Percentiles rank a stretch among this genome's conserved stretches.
phyloP scores from a whole-genome alignment of 2,797 vertebrate species.

The Falco rusticolus region DNA sequence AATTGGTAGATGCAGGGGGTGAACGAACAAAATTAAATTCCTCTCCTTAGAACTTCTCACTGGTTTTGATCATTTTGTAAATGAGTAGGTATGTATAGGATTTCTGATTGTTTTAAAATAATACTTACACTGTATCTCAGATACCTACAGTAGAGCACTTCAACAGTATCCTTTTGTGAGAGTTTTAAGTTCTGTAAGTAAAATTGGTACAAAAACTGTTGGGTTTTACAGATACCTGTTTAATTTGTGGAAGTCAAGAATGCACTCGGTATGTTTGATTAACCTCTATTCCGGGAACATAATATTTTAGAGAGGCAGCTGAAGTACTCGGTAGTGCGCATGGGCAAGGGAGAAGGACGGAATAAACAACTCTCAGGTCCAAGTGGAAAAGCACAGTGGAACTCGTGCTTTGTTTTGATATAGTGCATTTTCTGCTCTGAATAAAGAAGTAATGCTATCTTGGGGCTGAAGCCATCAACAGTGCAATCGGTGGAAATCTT shows the following conservation, averaged over 20 bases:
- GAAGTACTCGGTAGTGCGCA: background rate
- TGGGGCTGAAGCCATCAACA: background rate
- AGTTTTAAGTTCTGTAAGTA: background rate
- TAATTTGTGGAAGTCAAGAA: background rate
- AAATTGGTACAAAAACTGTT: background rate
- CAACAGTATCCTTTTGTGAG: background rate
- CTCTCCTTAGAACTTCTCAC: background rate
- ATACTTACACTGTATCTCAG: background rate
- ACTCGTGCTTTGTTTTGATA: background rate
- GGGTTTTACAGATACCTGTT: background rate
- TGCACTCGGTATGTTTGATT: background rate
- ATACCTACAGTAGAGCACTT: background rate
- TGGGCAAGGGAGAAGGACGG: background rate
- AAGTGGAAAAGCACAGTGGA: background rate
- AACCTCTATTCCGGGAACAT: fast-evolving
- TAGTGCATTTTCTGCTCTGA: fast-evolving
- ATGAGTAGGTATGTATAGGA: background rate
- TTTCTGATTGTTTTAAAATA: background rate
- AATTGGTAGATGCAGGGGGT: background rate
- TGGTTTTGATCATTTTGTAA: background rate
- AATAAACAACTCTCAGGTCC: background rate
- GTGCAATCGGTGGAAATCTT: fast-evolving
- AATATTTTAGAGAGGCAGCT: background rate
- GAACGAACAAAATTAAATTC: background rate
- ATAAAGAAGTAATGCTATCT: background rate